Percentiles rank a stretch among this genome's conserved stretches.
Evolutionary conservation across 2,113 vertebrate genomes (phyloP).

Genomic region (Pantherophis guttatus): DNA sequence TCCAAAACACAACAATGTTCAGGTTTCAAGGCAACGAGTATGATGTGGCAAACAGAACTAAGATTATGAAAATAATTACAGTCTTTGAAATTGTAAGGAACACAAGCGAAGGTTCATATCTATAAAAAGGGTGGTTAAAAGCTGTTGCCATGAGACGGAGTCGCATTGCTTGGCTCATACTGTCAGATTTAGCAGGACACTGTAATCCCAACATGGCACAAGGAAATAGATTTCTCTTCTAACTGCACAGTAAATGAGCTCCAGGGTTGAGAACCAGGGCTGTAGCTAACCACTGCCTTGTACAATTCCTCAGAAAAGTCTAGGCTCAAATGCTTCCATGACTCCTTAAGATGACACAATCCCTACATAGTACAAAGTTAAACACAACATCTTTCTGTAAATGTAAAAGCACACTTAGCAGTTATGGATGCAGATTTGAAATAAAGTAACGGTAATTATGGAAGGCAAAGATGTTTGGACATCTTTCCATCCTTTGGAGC

Average conservation of each 20-base stretch:
- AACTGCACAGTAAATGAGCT: background rate
- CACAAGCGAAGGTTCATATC: slow-evolving; percentile 25
- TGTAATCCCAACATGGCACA: background rate
- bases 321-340: background rate
- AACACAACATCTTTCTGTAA: background rate
- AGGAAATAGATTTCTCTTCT: slow-evolving; percentile 1
- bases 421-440: background rate
- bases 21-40: slow-evolving; percentile 8
- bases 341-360: background rate
- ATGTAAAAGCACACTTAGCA: background rate
- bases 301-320: background rate
- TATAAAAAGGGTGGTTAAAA: slow-evolving; percentile 29
- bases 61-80: slow-evolving; percentile 38
- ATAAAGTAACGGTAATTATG: background rate
- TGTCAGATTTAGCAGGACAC: slow-evolving; percentile 22
- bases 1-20: background rate
- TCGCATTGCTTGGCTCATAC: background rate
- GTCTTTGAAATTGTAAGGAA: slow-evolving; percentile 29
- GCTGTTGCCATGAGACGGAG: slow-evolving; percentile 32
- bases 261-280: background rate
- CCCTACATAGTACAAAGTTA: background rate
- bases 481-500: background rate
- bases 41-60: slow-evolving; percentile 19
- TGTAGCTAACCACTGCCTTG: background rate
- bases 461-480: background rate